A percentile compares a stretch with the other conserved stretches of the same genome.
Conservation (phyloP, 2,113 vertebrate species). For the Dipodomys stephensi region DNA sequence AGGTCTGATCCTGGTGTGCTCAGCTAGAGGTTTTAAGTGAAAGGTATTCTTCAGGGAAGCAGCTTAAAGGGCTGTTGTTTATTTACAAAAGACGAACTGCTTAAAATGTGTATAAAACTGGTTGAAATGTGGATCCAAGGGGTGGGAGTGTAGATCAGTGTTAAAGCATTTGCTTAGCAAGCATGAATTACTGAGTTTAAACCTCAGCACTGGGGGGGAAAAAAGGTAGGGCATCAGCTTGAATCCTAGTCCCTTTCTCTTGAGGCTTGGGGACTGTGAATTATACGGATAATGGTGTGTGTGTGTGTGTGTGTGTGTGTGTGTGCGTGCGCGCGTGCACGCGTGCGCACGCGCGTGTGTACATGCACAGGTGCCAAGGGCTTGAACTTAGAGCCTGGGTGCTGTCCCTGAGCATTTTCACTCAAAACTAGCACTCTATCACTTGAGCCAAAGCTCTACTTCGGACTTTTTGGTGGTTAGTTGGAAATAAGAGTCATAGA, state of each 20-base stretch:
- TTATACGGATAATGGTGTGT: constrained; percentile 51
- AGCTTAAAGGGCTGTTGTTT: not conserved
- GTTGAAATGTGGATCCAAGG: not conserved
- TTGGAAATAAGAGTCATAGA: no score
- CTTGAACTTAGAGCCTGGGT: no score
- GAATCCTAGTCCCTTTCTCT: constrained; percentile 49
- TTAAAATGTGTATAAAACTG: no score
- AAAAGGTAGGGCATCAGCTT: not conserved
- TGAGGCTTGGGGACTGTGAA: constrained; percentile 54
- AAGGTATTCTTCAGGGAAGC: constrained; percentile 15
- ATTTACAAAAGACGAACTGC: not conserved
- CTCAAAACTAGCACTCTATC: no score
- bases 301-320: no score
- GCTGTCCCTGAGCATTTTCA: no score
- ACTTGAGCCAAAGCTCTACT: no score
- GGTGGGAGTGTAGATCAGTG: not conserved
- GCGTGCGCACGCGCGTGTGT: no score
- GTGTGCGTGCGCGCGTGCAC: no score
- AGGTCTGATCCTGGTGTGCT: not conserved
- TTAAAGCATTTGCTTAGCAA: not conserved
- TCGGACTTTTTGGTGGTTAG: no score
- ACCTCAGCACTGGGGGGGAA: not conserved
- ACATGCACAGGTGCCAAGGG: no score
- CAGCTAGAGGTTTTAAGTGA: not conserved
- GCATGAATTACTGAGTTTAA: not conserved